Conservation (phyloP, 2,797 vertebrate genomes). For the Sebastiscus albofasciatus region DNA sequence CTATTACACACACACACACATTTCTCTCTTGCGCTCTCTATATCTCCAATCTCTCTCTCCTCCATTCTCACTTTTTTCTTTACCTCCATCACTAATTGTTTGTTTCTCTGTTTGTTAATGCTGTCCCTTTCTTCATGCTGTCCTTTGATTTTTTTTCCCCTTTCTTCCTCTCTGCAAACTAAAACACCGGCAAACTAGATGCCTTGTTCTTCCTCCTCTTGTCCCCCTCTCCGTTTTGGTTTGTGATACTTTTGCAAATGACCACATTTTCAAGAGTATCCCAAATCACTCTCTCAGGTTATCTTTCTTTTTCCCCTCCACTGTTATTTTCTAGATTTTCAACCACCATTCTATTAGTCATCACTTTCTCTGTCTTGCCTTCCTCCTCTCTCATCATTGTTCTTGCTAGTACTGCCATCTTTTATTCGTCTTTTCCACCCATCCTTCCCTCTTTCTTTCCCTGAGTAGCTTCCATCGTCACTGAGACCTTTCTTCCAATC, state of each 20-base stretch:
- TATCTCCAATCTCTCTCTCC: conserved; percentile 20
- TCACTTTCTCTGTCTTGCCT: not conserved
- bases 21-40: not conserved
- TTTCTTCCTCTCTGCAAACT: not conserved
- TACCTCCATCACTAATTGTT: conserved; percentile 30
- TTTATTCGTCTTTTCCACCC: not conserved
- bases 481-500: not conserved
- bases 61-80: conserved; percentile 4
- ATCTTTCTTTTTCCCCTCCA: too few relatives aligned
- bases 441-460: not conserved
- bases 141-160: not conserved
- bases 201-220: not conserved
- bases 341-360: too few relatives aligned
- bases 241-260: not conserved
- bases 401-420: not conserved
- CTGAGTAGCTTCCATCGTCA: not conserved
- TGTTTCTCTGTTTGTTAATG: not conserved
- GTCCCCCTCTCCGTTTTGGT: not conserved
- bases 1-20: conserved; percentile 44
- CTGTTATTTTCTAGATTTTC: not conserved
- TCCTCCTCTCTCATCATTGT: not conserved
- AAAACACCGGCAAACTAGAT: not conserved
- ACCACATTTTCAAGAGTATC: not conserved
- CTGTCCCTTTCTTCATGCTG: conserved; percentile 7
- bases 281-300: not conserved